A percentile compares a stretch with the other conserved stretches of the same genome.
Evolutionary conservation across 2,888 invertebrate species (phyloP).

Genomic region (Drosophila setosimentum): DNA sequence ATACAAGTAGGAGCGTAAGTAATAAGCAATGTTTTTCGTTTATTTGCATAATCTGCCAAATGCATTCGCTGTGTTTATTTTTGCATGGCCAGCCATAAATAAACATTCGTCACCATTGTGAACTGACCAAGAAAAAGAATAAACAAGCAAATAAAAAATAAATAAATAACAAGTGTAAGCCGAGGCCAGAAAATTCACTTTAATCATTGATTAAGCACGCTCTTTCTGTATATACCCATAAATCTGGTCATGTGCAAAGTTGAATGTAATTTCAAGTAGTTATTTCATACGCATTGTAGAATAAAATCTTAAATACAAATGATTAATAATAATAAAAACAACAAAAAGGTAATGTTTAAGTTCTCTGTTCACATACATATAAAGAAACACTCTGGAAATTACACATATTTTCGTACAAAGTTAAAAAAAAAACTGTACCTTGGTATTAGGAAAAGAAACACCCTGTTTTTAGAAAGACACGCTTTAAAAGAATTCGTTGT

Average conservation of each 20-base stretch:
- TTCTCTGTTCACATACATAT: background rate
- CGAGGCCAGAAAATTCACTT: constrained; percentile 11
- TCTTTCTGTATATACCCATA: background rate
- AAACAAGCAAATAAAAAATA: background rate
- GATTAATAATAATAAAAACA: background rate
- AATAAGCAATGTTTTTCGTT: constrained; percentile 44
- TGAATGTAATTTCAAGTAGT: background rate
- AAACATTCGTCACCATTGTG: constrained; percentile 37
- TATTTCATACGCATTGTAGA: background rate
- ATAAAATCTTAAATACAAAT: background rate
- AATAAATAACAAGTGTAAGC: constrained; percentile 7
- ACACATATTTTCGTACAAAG: background rate
- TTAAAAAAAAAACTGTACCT: background rate
- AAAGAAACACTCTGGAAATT: background rate
- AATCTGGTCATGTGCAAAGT: background rate
- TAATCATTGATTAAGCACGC: background rate
- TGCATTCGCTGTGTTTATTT: constrained; percentile 38
- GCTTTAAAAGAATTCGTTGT: background rate
- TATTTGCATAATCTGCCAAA: constrained; percentile 46
- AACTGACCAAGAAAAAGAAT: constrained; percentile 3
- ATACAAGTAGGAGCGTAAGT: constrained; percentile 27
- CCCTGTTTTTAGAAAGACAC: background rate
- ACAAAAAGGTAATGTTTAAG: background rate
- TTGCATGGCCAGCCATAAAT: constrained; percentile 39
- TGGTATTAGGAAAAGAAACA: background rate